A percentile compares a stretch with the other conserved stretches of the same genome.
These are phyloP conservation scores for Drosophila emarginata DNA, from an alignment of 2,888 invertebrate genomes.

Conservation along the genomic window DNA sequence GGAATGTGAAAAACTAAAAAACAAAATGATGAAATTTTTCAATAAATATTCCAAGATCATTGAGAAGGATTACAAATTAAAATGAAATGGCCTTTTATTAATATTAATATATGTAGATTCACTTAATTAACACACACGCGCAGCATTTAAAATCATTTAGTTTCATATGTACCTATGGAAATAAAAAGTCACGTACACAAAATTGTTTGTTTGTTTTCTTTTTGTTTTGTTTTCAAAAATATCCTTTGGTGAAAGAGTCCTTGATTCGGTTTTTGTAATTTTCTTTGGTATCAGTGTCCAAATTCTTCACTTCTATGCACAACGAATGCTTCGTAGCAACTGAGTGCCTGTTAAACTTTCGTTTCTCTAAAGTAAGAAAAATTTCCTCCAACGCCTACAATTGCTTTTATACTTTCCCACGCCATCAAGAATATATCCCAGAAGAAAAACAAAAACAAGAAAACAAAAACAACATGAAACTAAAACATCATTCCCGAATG, in stretches of 20 bases:
- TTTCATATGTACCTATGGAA: background rate
- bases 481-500: constrained; percentile 49
- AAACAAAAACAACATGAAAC: constrained; percentile 20
- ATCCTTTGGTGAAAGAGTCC: background rate
- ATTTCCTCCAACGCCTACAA: constrained; percentile 70
- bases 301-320: constrained; percentile 60
- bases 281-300: constrained; percentile 14
- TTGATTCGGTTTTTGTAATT: background rate
- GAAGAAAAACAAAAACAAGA: constrained; percentile 12
- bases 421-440: constrained; percentile 28
- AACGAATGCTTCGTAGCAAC: constrained; percentile 60
- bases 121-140: constrained; percentile 7
- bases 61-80: background rate
- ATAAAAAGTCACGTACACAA: constrained; percentile 1
- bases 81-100: background rate
- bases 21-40: constrained; percentile 1
- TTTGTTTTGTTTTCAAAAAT: background rate
- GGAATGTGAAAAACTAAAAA: constrained; percentile 16
- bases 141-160: background rate
- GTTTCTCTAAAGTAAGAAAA: constrained; percentile 55
- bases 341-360: constrained; percentile 50
- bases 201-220: background rate
- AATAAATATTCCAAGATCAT: background rate
- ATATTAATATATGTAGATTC: too few relatives aligned
- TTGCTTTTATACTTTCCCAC: constrained; percentile 65